A percentile compares a stretch with the other conserved stretches of the same genome.
phyloP scores from a whole-genome alignment of 2,888 invertebrate species.

The Nymphalis urticae region DNA sequence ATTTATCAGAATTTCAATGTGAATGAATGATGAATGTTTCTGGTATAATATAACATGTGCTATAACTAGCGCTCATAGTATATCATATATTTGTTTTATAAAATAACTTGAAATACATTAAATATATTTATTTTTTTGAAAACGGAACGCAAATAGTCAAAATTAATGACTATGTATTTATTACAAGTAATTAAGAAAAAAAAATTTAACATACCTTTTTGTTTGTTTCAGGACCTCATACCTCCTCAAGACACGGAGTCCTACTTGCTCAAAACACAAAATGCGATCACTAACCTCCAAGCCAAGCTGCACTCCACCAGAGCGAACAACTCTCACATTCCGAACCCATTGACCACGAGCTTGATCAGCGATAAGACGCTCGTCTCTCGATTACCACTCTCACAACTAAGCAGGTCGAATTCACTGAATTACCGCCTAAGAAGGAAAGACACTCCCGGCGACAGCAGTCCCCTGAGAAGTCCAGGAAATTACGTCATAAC shows the following conservation, averaged over 20 bases:
- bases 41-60: too few species aligned
- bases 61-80: too few species aligned
- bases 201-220: background rate
- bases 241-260: conserved; percentile 79
- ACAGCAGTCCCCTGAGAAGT: conserved; percentile 71
- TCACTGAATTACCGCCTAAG: conserved; percentile 75
- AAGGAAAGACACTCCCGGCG: conserved; percentile 64
- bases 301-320: conserved; percentile 77
- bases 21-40: too few species aligned
- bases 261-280: conserved; percentile 82
- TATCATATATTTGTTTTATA: too few species aligned
- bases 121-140: too few species aligned
- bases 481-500: conserved; percentile 76
- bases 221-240: conserved; percentile 72
- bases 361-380: conserved; percentile 74
- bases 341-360: conserved; percentile 68
- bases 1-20: too few species aligned
- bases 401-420: conserved; percentile 74
- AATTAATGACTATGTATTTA: background rate
- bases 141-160: too few species aligned
- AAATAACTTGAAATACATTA: too few species aligned
- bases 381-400: conserved; percentile 70
- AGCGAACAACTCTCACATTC: conserved; percentile 60
- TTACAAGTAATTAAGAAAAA: background rate
- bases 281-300: conserved; percentile 83